Evolutionary conservation across 2,113 vertebrate species (phyloP), one percentile per base, ranked within the genome.

Genomic region (Brachypodius melanocephalos): DNA sequence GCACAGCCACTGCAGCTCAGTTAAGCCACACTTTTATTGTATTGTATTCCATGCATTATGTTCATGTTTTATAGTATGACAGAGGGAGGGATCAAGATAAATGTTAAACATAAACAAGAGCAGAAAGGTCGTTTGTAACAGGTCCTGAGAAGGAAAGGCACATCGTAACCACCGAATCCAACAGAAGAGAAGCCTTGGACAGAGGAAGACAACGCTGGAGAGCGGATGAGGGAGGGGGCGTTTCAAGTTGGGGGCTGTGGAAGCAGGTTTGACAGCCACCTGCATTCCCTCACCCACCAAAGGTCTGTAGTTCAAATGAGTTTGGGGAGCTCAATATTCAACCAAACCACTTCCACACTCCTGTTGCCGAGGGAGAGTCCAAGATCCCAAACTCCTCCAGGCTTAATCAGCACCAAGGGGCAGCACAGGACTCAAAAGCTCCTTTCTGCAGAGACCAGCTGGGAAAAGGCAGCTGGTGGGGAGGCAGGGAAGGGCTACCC

Each of bases 81-180:
- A 95, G 93, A 89, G n/a, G 59, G 49, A 67, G 58, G 71, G 84
- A 42, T 66, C 92, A 67, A 81, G 89, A 86, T 90, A 85, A 90
- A 91, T 88, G 89, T 97, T 95, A 96, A 93, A 95, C 91, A 94
- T 74, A 95, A 89, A 96, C 49, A 76, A 93, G 79, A 96, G 93
- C 90, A 83, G 77, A 96, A 94, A 93, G 86, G 85, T 96, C 13
- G 4, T 96, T 94, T 96, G 94, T 94, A 94, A 97, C 92, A 95
- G 91, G 96, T 97, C 97, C 97, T 97, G 97, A 97, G 97, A 95
- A 95, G 97, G 96, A 97, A 97, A 97, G 97, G 97, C 97, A 97
- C 97, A 89, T 97, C 2, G 77, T 96, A 96, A 97, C 93, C 95
- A 97, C 96, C 2, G 12, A 95, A 91, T 93, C 91, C 80, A 97